Conservation (phyloP, 2,113 vertebrate species). For the Oncorhynchus gorbuscha region DNA sequence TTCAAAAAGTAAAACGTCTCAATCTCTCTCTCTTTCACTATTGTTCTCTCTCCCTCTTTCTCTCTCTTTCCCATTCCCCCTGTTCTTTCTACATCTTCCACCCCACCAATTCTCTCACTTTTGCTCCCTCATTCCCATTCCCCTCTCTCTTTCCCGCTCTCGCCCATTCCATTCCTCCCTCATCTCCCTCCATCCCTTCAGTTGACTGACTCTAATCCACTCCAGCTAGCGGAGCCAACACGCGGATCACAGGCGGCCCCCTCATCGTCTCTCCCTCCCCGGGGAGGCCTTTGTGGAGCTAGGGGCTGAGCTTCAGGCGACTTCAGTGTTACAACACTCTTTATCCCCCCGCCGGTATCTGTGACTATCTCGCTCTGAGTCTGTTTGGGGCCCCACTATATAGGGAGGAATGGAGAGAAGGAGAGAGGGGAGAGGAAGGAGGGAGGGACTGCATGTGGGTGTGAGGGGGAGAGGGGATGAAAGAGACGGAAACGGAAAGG, state of each 20-base stretch:
- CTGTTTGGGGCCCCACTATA: background rate
- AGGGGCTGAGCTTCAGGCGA: background rate
- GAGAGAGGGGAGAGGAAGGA: background rate
- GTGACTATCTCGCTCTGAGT: slow-evolving; percentile 4
- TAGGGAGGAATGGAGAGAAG: background rate
- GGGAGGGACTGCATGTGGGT: background rate
- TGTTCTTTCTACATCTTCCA: background rate
- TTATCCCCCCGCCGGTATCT: slow-evolving; percentile 2
- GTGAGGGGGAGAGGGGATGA: background rate
- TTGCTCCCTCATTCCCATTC: background rate
- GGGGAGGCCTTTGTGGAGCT: background rate
- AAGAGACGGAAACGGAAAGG: background rate
- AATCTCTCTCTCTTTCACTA: background rate
- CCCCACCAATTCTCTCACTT: too few relatives aligned
- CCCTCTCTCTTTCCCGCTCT: background rate
- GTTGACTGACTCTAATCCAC: slow-evolving; percentile 4
- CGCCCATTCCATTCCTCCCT: background rate
- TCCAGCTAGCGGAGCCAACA: background rate
- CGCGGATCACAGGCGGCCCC: background rate
- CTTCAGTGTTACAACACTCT: background rate
- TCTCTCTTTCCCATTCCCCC: background rate
- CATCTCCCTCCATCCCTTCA: background rate
- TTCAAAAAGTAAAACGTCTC: background rate
- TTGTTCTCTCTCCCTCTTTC: background rate
- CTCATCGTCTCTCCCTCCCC: background rate